phyloP scores from a whole-genome alignment of 2,113 vertebrate species.

The Cygnus atratus region DNA sequence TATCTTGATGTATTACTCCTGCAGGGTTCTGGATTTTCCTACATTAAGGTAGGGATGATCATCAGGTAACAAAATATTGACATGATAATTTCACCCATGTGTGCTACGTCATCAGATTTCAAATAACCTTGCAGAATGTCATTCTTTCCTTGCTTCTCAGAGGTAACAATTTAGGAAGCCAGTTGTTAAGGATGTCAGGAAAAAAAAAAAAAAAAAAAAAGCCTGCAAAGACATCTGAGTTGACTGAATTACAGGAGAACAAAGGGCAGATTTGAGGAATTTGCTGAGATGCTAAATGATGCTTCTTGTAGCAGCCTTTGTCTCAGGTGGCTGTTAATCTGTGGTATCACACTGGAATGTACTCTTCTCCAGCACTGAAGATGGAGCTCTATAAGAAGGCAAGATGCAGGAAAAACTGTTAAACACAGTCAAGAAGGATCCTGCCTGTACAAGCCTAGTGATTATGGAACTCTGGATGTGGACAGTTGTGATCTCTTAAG shows the following conservation, averaged over 20 bases:
- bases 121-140: neutral
- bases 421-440: neutral
- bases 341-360: neutral
- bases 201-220: neutral
- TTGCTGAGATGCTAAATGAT: neutral
- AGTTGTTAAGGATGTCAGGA: neutral
- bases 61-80: neutral
- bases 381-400: neutral
- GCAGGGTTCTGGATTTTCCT: neutral
- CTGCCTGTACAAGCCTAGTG: neutral
- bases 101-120: neutral
- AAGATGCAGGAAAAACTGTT: neutral
- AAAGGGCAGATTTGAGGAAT: neutral
- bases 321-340: neutral
- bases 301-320: neutral
- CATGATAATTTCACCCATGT: neutral
- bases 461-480: neutral
- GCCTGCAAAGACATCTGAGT: neutral
- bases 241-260: neutral
- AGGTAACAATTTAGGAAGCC: neutral
- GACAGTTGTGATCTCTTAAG: neutral
- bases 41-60: neutral
- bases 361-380: neutral
- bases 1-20: neutral
- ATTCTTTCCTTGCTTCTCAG: neutral